Conservation (phyloP, 2,888 invertebrate species). For the Ornithoptera priamus region DNA sequence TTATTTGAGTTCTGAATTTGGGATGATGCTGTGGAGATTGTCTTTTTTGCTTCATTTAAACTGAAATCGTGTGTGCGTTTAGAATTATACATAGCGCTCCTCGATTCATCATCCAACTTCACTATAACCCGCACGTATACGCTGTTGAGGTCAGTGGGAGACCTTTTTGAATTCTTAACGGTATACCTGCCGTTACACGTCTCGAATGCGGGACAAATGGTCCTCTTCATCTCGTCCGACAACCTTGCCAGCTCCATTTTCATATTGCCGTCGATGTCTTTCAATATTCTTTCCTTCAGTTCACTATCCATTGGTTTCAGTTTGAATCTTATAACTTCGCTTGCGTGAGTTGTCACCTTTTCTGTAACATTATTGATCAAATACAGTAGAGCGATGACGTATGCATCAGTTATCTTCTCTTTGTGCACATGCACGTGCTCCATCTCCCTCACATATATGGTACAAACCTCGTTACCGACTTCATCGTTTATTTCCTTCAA, state of each 20-base stretch:
- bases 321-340: constrained; percentile 35
- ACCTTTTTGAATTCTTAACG: constrained; percentile 29
- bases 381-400: constrained; percentile 42
- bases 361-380: constrained; percentile 41
- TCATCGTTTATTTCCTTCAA: constrained; percentile 39
- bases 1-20: neutral
- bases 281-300: constrained; percentile 38
- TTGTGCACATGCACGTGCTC: constrained; percentile 43
- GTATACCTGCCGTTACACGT: constrained; percentile 48
- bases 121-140: constrained; percentile 39
- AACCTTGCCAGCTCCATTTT: constrained; percentile 52
- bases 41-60: constrained; percentile 1
- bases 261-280: constrained; percentile 52
- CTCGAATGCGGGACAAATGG: constrained; percentile 51
- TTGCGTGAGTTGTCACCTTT: constrained; percentile 34
- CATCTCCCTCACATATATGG: constrained; percentile 43
- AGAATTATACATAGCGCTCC: constrained; percentile 26
- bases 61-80: constrained; percentile 15
- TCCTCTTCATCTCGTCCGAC: constrained; percentile 38
- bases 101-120: constrained; percentile 44
- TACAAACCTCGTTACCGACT: constrained; percentile 38
- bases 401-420: constrained; percentile 40
- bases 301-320: constrained; percentile 31
- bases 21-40: constrained; percentile 13
- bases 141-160: constrained; percentile 33